Evolutionary conservation across 2,113 vertebrate species (phyloP).

Genomic region (Athene noctua): DNA sequence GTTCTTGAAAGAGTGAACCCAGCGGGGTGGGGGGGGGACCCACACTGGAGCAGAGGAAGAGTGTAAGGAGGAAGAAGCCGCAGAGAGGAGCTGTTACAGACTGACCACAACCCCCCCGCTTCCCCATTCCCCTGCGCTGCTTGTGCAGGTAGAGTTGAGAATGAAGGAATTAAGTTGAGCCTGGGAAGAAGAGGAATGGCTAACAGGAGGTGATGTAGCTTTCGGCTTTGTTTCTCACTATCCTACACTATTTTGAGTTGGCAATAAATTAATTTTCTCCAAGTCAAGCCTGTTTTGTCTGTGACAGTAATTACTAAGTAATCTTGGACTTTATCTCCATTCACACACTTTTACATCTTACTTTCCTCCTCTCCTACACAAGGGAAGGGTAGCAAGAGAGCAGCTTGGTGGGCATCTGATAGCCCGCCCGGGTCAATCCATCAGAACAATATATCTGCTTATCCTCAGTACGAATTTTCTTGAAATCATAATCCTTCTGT

Average conservation of each 20-base stretch:
- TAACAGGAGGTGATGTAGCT: neutral
- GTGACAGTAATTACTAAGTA: neutral
- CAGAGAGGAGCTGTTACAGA: rapidly evolving
- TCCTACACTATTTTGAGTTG: neutral
- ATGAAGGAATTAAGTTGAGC: neutral
- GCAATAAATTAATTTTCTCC: neutral
- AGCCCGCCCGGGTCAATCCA: neutral
- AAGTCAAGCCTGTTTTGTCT: neutral
- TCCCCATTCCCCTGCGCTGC: neutral
- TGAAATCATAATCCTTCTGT: neutral
- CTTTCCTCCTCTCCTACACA: neutral
- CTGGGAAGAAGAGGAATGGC: neutral
- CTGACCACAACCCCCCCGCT: neutral
- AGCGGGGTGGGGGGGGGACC: rapidly evolving
- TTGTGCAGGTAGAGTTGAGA: neutral
- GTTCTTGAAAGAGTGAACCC: neutral
- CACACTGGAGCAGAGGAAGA: neutral
- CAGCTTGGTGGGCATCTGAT: neutral
- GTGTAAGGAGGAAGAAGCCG: neutral
- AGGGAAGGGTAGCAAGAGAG: neutral
- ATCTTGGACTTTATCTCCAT: neutral
- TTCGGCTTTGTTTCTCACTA: neutral
- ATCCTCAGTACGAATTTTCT: neutral
- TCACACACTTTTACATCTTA: neutral
- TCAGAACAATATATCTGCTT: neutral